Evolutionary conservation across 2,888 invertebrate species (phyloP).

Genomic region (Lathronympha strigana): DNA sequence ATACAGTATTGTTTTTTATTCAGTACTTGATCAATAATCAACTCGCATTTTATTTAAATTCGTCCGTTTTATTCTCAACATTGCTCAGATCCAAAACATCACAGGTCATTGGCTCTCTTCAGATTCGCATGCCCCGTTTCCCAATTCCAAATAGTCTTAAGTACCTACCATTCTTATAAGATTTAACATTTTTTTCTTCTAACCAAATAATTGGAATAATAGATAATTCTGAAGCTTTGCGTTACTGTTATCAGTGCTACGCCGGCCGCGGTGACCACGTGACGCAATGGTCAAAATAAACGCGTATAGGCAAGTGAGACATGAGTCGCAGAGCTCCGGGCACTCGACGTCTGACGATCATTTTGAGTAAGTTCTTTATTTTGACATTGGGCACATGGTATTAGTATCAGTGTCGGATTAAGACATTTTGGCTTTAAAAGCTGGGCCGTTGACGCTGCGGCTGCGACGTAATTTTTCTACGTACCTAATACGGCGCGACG

Average conservation of each 20-base stretch:
- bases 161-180: background rate
- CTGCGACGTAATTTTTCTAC: no score
- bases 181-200: background rate
- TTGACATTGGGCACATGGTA: background rate
- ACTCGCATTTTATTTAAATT: background rate
- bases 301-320: constrained; percentile 51
- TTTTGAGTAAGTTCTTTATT: constrained; percentile 48
- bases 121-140: background rate
- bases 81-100: background rate
- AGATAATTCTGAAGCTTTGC: constrained; percentile 1
- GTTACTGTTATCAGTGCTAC: constrained; percentile 11
- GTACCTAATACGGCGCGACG: no score
- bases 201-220: background rate
- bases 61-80: background rate
- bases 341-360: constrained; percentile 69
- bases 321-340: constrained; percentile 59
- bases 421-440: no score
- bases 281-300: constrained; percentile 37
- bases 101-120: constrained; percentile 15
- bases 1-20: no score
- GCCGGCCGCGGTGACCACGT: constrained; percentile 21
- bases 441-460: no score
- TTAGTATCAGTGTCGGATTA: no score
- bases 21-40: background rate
- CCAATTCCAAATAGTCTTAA: background rate